phyloP scores from a whole-genome alignment of 1,140 invertebrate genomes.

The Hylaeus volcanicus region DNA sequence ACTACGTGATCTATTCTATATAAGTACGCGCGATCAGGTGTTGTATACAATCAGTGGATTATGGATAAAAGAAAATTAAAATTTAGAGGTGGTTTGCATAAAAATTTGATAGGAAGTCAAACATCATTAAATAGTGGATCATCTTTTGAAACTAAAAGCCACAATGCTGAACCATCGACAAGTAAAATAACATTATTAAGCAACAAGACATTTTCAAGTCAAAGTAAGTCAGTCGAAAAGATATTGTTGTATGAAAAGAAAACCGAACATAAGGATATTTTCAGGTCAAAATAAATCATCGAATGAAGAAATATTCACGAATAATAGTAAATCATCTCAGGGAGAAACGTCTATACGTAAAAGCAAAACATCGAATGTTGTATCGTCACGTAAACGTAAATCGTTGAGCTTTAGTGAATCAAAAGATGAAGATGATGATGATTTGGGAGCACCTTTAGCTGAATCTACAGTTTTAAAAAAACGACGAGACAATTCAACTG shows the following conservation, averaged over 20 bases:
- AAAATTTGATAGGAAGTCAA: conserved; percentile 50
- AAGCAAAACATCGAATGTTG: background rate
- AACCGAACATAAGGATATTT: conserved; percentile 8
- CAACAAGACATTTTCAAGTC: background rate
- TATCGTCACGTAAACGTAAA: conserved; percentile 36
- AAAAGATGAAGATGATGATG: conserved; percentile 5
- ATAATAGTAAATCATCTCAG: background rate
- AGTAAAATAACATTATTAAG: background rate
- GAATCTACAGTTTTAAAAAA: conserved; percentile 39
- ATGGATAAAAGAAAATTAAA: conserved; percentile 62
- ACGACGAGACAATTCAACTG: conserved; percentile 1
- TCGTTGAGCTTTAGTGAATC: background rate
- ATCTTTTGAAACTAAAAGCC: background rate
- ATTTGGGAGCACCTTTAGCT: conserved; percentile 26
- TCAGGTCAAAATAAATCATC: conserved; percentile 15
- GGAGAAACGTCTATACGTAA: background rate
- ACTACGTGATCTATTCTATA: too few relatives aligned
- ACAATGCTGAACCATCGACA: background rate
- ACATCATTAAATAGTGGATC: background rate
- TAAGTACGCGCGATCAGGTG: too few relatives aligned
- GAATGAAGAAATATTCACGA: background rate
- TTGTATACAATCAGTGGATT: background rate
- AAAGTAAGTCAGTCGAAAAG: background rate
- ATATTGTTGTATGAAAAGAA: background rate
- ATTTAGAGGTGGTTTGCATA: conserved; percentile 43